phyloP scores from a whole-genome alignment of 2,113 vertebrate species.

The Anser cygnoides region DNA sequence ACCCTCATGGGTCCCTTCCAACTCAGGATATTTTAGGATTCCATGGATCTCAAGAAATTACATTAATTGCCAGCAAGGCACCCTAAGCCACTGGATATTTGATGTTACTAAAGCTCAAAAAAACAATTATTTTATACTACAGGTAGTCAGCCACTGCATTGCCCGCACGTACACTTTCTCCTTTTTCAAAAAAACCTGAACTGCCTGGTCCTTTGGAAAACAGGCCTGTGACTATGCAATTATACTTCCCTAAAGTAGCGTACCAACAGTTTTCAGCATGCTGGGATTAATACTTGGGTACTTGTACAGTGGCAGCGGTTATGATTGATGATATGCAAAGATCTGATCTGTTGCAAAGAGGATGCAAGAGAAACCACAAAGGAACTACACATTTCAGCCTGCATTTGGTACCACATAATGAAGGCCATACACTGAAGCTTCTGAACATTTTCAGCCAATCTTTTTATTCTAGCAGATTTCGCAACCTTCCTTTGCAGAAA shows the following conservation, averaged over 20 bases:
- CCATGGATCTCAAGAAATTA: not conserved
- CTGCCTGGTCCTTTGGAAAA: conserved; percentile 43
- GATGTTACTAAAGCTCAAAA: not conserved
- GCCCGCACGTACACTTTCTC: not conserved
- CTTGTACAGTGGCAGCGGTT: conserved; percentile 54
- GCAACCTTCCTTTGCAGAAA: conserved; percentile 65
- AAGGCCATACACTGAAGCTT: conserved; percentile 17
- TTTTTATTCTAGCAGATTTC: conserved; percentile 47
- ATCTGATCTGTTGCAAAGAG: conserved; percentile 67
- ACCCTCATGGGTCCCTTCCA: not conserved
- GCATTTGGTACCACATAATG: conserved; percentile 11
- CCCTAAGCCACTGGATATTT: not conserved
- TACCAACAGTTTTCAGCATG: conserved; percentile 39
- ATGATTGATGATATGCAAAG: conserved; percentile 59
- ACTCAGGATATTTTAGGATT: not conserved
- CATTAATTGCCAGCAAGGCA: not conserved
- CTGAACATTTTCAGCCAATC: conserved; percentile 40
- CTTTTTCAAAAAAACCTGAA: conserved; percentile 4
- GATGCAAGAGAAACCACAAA: conserved; percentile 73
- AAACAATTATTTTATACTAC: not conserved
- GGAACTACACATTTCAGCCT: conserved; percentile 64
- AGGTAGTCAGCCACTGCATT: not conserved
- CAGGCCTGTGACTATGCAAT: conserved; percentile 18
- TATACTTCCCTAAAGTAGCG: conserved; percentile 63
- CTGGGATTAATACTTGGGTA: conserved; percentile 18